Base-by-base conservation (phyloP, 1,140 invertebrate species). In the Macrotrachela quadricornifera region DNA sequence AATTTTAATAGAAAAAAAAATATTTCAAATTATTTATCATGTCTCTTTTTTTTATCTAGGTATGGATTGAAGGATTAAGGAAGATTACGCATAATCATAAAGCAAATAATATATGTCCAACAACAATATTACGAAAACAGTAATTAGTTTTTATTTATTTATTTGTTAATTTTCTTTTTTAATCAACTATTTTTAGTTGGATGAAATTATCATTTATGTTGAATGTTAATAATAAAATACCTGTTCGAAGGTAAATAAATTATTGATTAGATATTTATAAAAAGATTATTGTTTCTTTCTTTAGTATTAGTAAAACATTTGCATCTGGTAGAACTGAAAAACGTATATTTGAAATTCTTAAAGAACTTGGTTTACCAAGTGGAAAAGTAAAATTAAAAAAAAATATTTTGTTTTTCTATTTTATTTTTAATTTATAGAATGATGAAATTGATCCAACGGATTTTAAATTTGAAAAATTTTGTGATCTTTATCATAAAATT, bases 381-480 rank as follows among this genome's bases (percentile, higher is more conserved):
- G 91, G 87, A 60, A 99, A 97, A 75, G 21, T 30, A 30, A 30
- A 8, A 30, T 2, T 30, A 30, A 30, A 8, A 30, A 8, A 8
- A 30, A 30, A 30, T 30, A 12, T 42, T 45, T 49, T 46, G 17
- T 60, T 16, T 47, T 55, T 50, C 56, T 57, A 48, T 55, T 41
- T 52, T 61, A 41, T 6, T 41, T 3, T n/a, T 13, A 6, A n/a
- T 13, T 13, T 60, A 48, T 60, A 70, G 68, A 64, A 61, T 61
- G 92, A 95, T 67, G 82, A 83, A 38, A 92, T 99, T 69, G 90
- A 95, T 62, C 82, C 80, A 47, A 78, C 79, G 50, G 81, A 84
- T 54, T 97, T 99, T 66, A 96, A 90, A 1, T 97, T 96, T 69
- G 91, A 99, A 57, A 94, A 94, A 65, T 99, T 99, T 71, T 94